phyloP scores from a whole-genome alignment of 1,140 invertebrate species.

The Hyles euphorbiae region DNA sequence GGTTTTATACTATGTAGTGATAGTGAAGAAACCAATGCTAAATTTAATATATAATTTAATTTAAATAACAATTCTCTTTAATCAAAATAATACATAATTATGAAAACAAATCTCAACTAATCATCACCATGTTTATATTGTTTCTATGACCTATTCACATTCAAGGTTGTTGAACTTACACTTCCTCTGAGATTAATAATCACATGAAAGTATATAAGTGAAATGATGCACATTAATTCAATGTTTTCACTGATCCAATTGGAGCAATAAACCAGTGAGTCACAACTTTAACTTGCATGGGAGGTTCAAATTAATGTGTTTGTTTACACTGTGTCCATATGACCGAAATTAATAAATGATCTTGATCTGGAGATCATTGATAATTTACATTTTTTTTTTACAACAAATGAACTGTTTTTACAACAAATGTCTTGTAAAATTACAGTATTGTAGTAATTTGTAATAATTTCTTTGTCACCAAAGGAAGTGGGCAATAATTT shows the following conservation, averaged over 20 bases:
- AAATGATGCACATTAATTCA: slow-evolving; percentile 26
- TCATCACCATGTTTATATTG: slow-evolving; percentile 16
- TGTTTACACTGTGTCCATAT: slow-evolving; percentile 1
- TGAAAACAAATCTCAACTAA: not conserved
- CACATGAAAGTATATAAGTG: slow-evolving; percentile 32
- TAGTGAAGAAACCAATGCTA: too few species aligned
- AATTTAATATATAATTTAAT: too few species aligned
- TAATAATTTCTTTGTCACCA: too few species aligned
- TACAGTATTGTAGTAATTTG: too few species aligned
- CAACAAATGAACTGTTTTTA: too few species aligned
- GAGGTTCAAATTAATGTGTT: slow-evolving; percentile 5
- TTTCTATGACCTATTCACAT: slow-evolving; percentile 21
- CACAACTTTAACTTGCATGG: slow-evolving; percentile 6
- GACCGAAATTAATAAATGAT: not conserved
- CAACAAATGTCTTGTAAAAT: too few species aligned
- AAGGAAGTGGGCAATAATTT: too few species aligned
- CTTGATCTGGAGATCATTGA: not conserved
- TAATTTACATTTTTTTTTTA: not conserved
- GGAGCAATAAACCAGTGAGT: slow-evolving; percentile 16
- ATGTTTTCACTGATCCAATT: slow-evolving; percentile 28
- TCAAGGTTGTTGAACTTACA: slow-evolving; percentile 36
- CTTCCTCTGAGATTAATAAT: slow-evolving; percentile 48
- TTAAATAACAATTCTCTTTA: too few species aligned
- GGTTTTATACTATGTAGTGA: too few species aligned
- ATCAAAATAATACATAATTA: too few species aligned